Conservation (phyloP, 2,113 vertebrate species). For the Eolophus roseicapilla region DNA sequence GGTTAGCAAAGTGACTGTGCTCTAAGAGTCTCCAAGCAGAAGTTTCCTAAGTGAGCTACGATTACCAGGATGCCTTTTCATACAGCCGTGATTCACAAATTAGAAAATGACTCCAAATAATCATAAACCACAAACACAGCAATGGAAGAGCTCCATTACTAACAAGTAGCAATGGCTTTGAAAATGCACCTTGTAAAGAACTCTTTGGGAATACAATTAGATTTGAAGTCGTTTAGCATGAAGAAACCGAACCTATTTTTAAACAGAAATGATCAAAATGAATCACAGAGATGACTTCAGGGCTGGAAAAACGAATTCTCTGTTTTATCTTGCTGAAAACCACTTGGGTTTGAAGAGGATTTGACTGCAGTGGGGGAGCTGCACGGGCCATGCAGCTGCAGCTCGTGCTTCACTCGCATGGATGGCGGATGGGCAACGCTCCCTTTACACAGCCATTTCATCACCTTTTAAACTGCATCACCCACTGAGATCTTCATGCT, state of each 20-base stretch:
- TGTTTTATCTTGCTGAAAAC: not conserved
- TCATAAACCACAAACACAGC: not conserved
- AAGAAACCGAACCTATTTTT: constrained; percentile 35
- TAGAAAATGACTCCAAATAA: constrained; percentile 34
- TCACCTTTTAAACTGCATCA: not conserved
- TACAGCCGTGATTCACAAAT: constrained; percentile 19
- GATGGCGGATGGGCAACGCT: not conserved
- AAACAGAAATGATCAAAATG: constrained; percentile 19
- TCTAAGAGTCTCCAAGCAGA: not conserved
- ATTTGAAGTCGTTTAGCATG: not conserved
- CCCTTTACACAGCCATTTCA: not conserved
- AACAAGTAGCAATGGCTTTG: not conserved
- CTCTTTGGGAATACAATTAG: constrained; percentile 7
- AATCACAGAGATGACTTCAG: constrained; percentile 33
- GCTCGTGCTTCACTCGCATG: not conserved
- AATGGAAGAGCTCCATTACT: not conserved
- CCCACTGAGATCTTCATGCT: not conserved
- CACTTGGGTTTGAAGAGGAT: not conserved
- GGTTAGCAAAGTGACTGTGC: accelerated
- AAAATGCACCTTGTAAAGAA: not conserved
- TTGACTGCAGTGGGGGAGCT: not conserved
- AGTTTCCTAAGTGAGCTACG: not conserved
- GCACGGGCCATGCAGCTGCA: not conserved
- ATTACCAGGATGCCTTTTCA: not conserved
- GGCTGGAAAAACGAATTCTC: not conserved